A percentile compares a stretch with the other conserved stretches of the same genome.
These are phyloP conservation scores for Hemithea aestivaria DNA, from an alignment of 2,888 invertebrate species.

Conservation along the genomic window DNA sequence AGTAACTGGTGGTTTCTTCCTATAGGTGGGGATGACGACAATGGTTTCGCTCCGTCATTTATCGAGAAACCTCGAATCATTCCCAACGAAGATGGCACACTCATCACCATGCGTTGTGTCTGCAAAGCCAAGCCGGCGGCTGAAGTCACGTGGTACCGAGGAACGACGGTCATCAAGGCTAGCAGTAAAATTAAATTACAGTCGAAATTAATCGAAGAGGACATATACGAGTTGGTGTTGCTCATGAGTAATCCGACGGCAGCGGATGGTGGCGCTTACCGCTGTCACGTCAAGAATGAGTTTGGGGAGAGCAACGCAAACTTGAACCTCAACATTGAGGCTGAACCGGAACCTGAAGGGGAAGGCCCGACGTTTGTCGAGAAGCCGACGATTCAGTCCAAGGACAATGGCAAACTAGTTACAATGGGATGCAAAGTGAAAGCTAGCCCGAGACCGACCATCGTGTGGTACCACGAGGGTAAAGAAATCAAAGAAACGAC, in stretches of 20 bases:
- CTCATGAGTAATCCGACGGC: slow-evolving; percentile 73
- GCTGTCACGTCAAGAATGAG: slow-evolving; percentile 97
- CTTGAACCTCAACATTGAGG: slow-evolving; percentile 97
- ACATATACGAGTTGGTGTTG: slow-evolving; percentile 91
- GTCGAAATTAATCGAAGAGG: slow-evolving; percentile 87
- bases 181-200: slow-evolving; percentile 91
- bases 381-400: slow-evolving; percentile 92
- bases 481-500: slow-evolving; percentile 87
- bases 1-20: slow-evolving; percentile 28
- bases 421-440: slow-evolving; percentile 74
- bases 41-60: slow-evolving; percentile 97
- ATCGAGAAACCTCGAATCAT: slow-evolving; percentile 99
- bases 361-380: slow-evolving; percentile 96
- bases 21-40: slow-evolving; percentile 93
- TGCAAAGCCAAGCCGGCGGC: slow-evolving; percentile 97
- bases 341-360: slow-evolving; percentile 95
- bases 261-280: slow-evolving; percentile 80
- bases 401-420: slow-evolving; percentile 74
- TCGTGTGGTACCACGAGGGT: slow-evolving; percentile 75
- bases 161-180: slow-evolving; percentile 90
- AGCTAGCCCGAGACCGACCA: slow-evolving; percentile 73
- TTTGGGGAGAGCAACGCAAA: slow-evolving; percentile 98
- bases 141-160: slow-evolving; percentile 96
- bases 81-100: slow-evolving; percentile 97
- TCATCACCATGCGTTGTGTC: slow-evolving; percentile 98